These are phyloP conservation scores for Chydorus sphaericus DNA, from an alignment of 2,888 invertebrate species.

Conservation along the genomic window DNA sequence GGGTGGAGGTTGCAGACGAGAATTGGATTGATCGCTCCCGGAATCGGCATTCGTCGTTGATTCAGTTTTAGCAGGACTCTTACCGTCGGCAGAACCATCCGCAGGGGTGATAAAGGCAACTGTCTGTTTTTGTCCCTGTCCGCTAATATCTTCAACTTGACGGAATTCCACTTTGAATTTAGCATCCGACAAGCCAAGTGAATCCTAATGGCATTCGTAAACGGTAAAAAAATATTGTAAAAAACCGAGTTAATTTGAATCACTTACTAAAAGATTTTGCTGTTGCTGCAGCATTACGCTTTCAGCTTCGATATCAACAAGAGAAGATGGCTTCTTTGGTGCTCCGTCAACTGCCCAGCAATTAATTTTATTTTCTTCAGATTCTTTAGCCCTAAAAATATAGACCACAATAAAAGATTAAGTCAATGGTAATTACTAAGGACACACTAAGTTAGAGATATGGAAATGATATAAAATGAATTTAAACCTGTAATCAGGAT, in stretches of 20 bases:
- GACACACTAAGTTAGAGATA: background rate
- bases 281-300: slow-evolving; percentile 50
- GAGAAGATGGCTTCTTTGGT: slow-evolving; percentile 53
- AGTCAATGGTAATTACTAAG: background rate
- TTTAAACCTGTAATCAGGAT: slow-evolving; percentile 63
- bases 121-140: slow-evolving; percentile 7
- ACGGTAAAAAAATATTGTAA: background rate
- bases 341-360: slow-evolving; percentile 51
- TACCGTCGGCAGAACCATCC: background rate
- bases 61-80: background rate
- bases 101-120: slow-evolving; percentile 3
- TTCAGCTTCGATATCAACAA: slow-evolving; percentile 54
- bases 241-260: background rate
- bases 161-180: slow-evolving; percentile 10
- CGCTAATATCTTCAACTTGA: slow-evolving; percentile 3
- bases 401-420: background rate
- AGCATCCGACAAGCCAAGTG: slow-evolving; percentile 10
- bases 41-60: background rate
- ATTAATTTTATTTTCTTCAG: slow-evolving; percentile 58
- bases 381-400: slow-evolving; percentile 43
- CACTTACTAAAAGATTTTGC: slow-evolving; percentile 38
- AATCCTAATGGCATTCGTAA: slow-evolving; percentile 4
- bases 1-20: background rate
- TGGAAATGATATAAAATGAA: background rate
- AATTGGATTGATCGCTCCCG: background rate